Percentiles rank a stretch among this genome's conserved stretches.
phyloP scores from a whole-genome alignment of 1,140 invertebrate genomes.

The Bombus breviceps region DNA sequence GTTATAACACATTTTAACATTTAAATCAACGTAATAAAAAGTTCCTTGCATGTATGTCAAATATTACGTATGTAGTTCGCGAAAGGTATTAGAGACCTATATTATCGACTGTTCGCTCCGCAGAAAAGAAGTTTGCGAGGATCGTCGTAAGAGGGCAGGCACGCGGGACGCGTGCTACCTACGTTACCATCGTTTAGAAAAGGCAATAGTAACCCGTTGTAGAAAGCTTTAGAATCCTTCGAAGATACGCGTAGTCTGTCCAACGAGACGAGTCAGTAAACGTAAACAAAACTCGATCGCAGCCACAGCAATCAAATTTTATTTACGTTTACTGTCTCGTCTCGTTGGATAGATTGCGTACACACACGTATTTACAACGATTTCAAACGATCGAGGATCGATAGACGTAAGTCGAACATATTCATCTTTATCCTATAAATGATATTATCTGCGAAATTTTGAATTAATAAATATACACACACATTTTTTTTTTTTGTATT shows the following conservation, averaged over 20 bases:
- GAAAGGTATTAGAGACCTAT: background rate
- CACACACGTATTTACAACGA: background rate
- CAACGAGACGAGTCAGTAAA: too few relatives aligned
- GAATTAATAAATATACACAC: too few relatives aligned
- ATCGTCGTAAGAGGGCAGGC: background rate
- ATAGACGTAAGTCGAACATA: background rate
- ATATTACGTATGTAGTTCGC: background rate
- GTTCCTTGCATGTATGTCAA: too few relatives aligned
- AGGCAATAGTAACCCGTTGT: background rate
- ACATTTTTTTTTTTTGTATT: background rate
- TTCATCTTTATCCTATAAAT: background rate
- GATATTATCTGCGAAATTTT: too few relatives aligned
- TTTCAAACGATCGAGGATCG: background rate
- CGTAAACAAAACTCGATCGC: too few relatives aligned
- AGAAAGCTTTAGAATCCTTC: background rate
- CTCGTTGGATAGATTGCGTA: too few relatives aligned
- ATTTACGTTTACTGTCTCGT: too few relatives aligned
- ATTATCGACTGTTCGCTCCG: background rate
- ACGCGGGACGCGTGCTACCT: background rate
- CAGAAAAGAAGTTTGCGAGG: fast-evolving
- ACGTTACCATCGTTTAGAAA: background rate
- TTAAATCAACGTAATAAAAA: too few relatives aligned
- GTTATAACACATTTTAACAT: background rate
- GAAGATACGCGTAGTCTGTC: background rate
- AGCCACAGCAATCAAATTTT: too few relatives aligned